phyloP scores from a whole-genome alignment of 2,113 vertebrate genomes.

The Thamnophis sirtalis region DNA sequence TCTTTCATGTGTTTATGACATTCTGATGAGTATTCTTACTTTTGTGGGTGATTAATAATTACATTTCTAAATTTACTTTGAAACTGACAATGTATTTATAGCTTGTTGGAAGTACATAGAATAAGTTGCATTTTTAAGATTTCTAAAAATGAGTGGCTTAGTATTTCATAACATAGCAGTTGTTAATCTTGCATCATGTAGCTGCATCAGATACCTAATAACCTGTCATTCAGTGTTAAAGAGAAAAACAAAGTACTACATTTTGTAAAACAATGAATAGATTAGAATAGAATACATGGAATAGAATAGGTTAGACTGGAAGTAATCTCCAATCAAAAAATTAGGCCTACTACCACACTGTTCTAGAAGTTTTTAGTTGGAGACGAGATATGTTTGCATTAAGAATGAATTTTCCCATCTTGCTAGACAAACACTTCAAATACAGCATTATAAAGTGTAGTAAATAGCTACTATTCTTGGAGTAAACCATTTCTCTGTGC shows the following conservation, averaged over 20 bases:
- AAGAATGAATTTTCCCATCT: neutral
- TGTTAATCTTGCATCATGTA: constrained; percentile 53
- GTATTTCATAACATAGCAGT: constrained; percentile 17
- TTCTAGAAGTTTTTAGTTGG: neutral
- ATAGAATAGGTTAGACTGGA: neutral
- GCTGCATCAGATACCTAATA: constrained; percentile 51
- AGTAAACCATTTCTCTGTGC: neutral
- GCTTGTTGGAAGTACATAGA: neutral
- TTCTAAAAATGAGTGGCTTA: constrained; percentile 46
- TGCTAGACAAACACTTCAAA: neutral
- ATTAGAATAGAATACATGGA: too few species aligned
- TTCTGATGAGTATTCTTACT: constrained; percentile 22
- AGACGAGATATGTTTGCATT: neutral
- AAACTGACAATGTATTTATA: constrained; percentile 28
- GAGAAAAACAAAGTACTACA: too few species aligned
- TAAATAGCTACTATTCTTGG: neutral
- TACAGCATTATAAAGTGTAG: neutral
- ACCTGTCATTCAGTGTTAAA: too few species aligned
- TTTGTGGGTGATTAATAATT: constrained; percentile 35
- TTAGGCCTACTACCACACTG: neutral
- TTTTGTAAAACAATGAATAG: neutral
- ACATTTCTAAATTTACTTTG: constrained; percentile 27
- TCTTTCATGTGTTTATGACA: constrained; percentile 24
- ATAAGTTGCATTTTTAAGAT: constrained; percentile 27
- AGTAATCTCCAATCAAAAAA: neutral